These are phyloP conservation scores for Sapayoa aenigma DNA, from an alignment of 2,113 vertebrate species.

Conservation along the genomic window DNA sequence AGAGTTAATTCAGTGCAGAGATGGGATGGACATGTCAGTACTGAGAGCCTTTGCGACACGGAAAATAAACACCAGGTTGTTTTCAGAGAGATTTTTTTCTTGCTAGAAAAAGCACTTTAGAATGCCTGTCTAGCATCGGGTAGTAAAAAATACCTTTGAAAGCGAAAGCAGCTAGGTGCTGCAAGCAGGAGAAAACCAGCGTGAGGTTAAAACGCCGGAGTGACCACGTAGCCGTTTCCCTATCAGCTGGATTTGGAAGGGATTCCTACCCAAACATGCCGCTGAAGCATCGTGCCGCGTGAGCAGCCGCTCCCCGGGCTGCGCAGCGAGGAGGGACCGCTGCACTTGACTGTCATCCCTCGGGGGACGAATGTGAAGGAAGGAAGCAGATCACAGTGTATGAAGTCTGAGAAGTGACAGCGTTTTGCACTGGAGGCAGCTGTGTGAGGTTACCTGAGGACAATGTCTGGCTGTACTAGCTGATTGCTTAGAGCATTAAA, in stretches of 20 bases:
- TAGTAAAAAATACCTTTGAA: not conserved
- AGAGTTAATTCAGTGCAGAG: not conserved
- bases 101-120: not conserved
- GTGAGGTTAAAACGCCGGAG: not conserved
- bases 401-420: slow-evolving; percentile 57
- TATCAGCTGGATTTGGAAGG: accelerated
- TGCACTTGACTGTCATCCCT: not conserved
- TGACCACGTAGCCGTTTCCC: accelerated
- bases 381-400: slow-evolving; percentile 6
- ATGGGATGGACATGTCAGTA: not conserved
- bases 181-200: not conserved
- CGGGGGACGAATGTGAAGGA: not conserved
- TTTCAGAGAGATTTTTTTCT: not conserved
- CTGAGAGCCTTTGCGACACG: not conserved
- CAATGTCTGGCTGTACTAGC: slow-evolving; percentile 47
- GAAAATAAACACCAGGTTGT: not conserved
- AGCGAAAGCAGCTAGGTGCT: not conserved
- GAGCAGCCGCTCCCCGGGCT: not conserved
- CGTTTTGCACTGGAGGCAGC: slow-evolving; percentile 48
- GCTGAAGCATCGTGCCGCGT: accelerated
- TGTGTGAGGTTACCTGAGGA: slow-evolving; percentile 66
- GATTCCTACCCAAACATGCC: not conserved
- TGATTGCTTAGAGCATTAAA: slow-evolving; percentile 25
- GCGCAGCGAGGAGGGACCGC: not conserved
- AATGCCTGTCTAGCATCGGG: not conserved